Conservation (phyloP, 2,888 invertebrate species). For the Muscina levida region DNA sequence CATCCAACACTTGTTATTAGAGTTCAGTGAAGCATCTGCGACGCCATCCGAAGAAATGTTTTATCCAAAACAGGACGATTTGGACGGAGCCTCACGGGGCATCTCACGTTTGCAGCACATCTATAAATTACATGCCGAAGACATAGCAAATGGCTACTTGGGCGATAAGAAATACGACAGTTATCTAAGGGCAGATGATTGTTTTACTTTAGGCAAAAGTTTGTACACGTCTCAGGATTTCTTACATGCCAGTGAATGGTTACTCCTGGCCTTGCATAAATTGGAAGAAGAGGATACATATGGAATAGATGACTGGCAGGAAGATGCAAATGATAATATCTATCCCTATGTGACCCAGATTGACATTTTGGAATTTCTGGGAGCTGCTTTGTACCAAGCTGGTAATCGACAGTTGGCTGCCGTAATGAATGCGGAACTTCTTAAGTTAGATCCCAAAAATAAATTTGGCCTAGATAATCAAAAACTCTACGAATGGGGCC, state of each 20-base stretch:
- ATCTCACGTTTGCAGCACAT: conserved; percentile 94
- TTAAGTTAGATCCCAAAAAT: conserved; percentile 67
- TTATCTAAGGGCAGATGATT: conserved; percentile 70
- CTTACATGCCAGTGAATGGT: conserved; percentile 70
- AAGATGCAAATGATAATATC: background rate
- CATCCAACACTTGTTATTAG: too few relatives aligned
- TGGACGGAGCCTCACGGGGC: conserved; percentile 94
- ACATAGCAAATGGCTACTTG: conserved; percentile 89
- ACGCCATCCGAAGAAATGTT: too few relatives aligned
- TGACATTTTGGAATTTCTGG: conserved; percentile 67
- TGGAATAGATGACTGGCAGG: background rate
- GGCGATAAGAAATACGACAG: conserved; percentile 84
- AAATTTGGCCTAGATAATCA: conserved; percentile 57
- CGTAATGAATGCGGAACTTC: conserved; percentile 69
- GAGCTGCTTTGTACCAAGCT: conserved; percentile 44
- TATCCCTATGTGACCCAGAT: conserved; percentile 61
- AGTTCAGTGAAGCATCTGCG: too few relatives aligned
- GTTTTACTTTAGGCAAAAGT: conserved; percentile 68
- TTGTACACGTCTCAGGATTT: conserved; percentile 61
- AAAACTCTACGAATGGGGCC: conserved; percentile 28
- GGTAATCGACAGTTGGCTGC: conserved; percentile 69
- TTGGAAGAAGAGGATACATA: conserved; percentile 11
- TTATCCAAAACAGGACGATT: conserved; percentile 87
- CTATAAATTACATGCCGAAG: conserved; percentile 89
- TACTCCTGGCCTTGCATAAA: conserved; percentile 66